Percentiles rank a stretch among this genome's conserved stretches.
These are phyloP conservation scores for Allophyes oxyacanthae DNA, from an alignment of 2,888 invertebrate species.

Conservation along the genomic window DNA sequence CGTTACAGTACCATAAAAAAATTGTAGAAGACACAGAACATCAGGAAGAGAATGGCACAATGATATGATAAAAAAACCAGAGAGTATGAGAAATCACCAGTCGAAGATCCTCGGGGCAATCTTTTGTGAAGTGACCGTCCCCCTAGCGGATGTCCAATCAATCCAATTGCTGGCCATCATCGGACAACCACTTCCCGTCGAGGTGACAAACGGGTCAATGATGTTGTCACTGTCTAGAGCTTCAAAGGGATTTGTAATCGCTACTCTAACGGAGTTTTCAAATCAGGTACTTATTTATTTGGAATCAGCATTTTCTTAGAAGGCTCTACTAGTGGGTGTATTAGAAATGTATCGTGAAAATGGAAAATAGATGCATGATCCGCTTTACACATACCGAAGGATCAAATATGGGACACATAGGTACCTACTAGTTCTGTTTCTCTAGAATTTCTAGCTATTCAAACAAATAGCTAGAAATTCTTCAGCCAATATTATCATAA, in stretches of 20 bases:
- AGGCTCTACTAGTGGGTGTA: too few relatives aligned
- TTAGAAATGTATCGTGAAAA: too few relatives aligned
- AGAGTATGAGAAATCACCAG: slow-evolving; percentile 35
- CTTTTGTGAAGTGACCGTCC: slow-evolving; percentile 52
- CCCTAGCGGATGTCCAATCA: slow-evolving; percentile 66
- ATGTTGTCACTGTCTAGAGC: slow-evolving; percentile 39
- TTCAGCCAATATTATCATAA: slow-evolving; percentile 38
- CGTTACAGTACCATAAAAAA: too few relatives aligned
- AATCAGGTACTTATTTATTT: too few relatives aligned
- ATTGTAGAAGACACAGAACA: too few relatives aligned
- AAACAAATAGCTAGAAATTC: too few relatives aligned
- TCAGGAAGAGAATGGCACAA: too few relatives aligned
- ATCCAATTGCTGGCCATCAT: slow-evolving; percentile 65
- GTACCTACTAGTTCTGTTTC: not conserved
- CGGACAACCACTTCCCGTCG: slow-evolving; percentile 55
- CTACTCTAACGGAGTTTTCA: too few relatives aligned
- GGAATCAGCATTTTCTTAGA: too few relatives aligned
- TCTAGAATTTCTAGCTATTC: slow-evolving; percentile 5
- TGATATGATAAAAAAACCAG: slow-evolving; percentile 14
- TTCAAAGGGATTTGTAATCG: slow-evolving; percentile 16
- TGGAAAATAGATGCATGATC: not conserved
- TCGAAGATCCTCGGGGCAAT: slow-evolving; percentile 38
- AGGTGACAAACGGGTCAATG: slow-evolving; percentile 57
- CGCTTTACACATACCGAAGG: not conserved
- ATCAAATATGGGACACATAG: not conserved